phyloP scores from a whole-genome alignment of 1,140 invertebrate species.

The Phthorimaea operculella region DNA sequence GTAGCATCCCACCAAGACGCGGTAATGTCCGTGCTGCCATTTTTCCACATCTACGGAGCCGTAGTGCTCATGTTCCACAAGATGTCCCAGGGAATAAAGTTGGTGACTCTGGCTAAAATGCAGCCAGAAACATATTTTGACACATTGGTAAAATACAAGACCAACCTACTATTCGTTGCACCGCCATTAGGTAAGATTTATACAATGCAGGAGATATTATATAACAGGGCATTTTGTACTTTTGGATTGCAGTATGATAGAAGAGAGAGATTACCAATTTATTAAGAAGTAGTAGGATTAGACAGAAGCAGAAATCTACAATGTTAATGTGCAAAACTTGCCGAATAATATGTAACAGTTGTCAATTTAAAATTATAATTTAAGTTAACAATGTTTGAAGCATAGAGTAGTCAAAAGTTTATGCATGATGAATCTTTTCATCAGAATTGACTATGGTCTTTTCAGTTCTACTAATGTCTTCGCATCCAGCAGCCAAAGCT shows the following conservation, averaged over 20 bases:
- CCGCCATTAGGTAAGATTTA: slow-evolving; percentile 70
- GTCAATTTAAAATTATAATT: too few species aligned
- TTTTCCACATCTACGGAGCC: slow-evolving; percentile 90
- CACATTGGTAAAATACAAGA: slow-evolving; percentile 69
- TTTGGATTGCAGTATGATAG: too few species aligned
- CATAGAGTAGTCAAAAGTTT: too few species aligned
- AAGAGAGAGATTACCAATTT: too few species aligned
- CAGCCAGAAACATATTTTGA: slow-evolving; percentile 71
- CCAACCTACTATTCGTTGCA: slow-evolving; percentile 68
- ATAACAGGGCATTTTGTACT: too few species aligned
- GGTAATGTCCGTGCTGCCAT: slow-evolving; percentile 76
- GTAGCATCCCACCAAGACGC: slow-evolving; percentile 69
- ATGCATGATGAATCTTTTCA: too few species aligned
- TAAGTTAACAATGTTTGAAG: too few species aligned
- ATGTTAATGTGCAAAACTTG: too few species aligned
- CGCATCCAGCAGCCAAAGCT: slow-evolving; percentile 52
- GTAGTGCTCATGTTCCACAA: slow-evolving; percentile 68
- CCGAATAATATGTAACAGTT: too few species aligned
- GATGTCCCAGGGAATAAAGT: slow-evolving; percentile 71
- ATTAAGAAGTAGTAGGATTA: too few species aligned
- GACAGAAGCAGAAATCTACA: too few species aligned
- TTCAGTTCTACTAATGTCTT: slow-evolving; percentile 63
- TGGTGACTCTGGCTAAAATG: slow-evolving; percentile 81
- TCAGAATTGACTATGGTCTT: slow-evolving; percentile 14
- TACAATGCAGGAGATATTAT: too few species aligned